These are phyloP conservation scores for Acanthococcus lagerstroemiae DNA, from an alignment of 2,888 invertebrate genomes.

Conservation along the genomic window DNA sequence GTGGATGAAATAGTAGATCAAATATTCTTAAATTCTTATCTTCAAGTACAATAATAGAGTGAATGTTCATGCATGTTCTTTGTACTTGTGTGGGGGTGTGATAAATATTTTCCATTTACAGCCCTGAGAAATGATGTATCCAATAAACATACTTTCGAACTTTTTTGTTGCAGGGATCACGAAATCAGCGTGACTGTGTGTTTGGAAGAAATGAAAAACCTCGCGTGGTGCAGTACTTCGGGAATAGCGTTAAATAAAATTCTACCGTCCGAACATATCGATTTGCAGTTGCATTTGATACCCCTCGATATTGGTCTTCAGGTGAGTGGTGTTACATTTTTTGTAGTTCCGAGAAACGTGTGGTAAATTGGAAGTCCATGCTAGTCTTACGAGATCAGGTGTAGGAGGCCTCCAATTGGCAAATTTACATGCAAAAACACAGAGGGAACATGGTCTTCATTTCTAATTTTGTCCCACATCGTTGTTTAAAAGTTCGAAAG, in stretches of 20 bases:
- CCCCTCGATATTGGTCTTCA: constrained; percentile 14
- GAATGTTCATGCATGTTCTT: no score
- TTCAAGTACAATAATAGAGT: no score
- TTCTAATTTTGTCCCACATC: no score
- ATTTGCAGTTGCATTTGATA: constrained; percentile 6
- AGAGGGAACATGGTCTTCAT: no score
- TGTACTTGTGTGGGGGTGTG: no score
- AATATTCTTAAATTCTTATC: no score
- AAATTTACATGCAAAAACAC: no score
- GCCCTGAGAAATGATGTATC: neutral
- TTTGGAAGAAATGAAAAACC: constrained; percentile 17
- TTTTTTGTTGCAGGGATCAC: constrained; percentile 8
- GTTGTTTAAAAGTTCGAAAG: neutral
- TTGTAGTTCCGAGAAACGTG: neutral
- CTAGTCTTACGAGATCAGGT: no score
- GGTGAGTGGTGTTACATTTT: neutral
- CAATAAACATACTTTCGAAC: neutral
- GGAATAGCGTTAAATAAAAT: constrained; percentile 3
- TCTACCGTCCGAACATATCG: neutral
- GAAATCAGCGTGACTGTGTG: constrained; percentile 5
- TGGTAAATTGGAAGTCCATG: no score
- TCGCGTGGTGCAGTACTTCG: constrained; percentile 16
- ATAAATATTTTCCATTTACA: no score
- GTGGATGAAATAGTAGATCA: no score
- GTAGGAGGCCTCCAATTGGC: no score